These are phyloP conservation scores for Trinectes maculatus DNA, from an alignment of 2,113 vertebrate species.

Conservation along the genomic window DNA sequence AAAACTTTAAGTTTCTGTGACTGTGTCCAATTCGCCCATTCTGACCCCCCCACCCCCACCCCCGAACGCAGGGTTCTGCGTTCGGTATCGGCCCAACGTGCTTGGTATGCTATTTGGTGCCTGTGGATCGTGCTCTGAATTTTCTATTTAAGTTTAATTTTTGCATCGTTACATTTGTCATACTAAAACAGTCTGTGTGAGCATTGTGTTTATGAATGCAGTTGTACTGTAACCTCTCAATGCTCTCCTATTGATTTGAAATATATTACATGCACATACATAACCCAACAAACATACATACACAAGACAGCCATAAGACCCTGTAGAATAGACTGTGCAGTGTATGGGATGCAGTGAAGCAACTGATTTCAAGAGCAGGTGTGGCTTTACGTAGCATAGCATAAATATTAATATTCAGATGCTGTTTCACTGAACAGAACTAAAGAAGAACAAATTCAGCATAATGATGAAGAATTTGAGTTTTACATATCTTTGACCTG, in stretches of 20 bases:
- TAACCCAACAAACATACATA: too few species aligned
- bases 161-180: too few species aligned
- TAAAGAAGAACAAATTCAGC: neutral
- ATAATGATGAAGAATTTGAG: neutral
- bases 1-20: slow-evolving; percentile 62
- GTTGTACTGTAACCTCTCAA: too few species aligned
- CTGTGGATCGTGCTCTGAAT: slow-evolving; percentile 39
- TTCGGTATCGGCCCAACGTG: slow-evolving; percentile 13
- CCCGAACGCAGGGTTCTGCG: slow-evolving; percentile 30
- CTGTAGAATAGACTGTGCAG: too few species aligned
- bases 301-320: too few species aligned
- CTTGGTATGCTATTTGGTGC: slow-evolving; percentile 2
- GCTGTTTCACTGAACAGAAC: neutral
- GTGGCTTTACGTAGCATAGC: neutral
- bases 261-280: too few species aligned
- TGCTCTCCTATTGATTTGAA: too few species aligned
- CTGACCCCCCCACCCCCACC: slow-evolving; percentile 46
- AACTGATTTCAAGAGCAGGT: neutral
- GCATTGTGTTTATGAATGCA: too few species aligned
- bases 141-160: slow-evolving; percentile 24
- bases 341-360: neutral
- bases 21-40: slow-evolving; percentile 60
- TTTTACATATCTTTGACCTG: slow-evolving; percentile 2
- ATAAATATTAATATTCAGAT: neutral
- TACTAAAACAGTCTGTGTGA: neutral